These are phyloP conservation scores for Entomobrya proxima DNA, from an alignment of 2,888 invertebrate species.

Conservation along the genomic window DNA sequence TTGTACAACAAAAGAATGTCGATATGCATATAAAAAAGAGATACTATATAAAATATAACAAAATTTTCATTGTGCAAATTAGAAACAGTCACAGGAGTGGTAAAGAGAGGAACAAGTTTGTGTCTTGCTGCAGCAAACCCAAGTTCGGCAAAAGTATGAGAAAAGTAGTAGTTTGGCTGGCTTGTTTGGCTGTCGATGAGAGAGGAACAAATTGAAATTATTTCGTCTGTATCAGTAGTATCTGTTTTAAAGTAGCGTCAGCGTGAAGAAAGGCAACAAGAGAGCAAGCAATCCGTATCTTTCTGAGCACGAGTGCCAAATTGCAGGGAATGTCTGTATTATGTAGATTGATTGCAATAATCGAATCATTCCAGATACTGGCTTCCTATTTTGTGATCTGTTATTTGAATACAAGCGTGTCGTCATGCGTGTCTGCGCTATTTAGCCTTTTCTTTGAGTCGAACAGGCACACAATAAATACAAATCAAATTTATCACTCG, in stretches of 20 bases:
- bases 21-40: neutral
- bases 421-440: neutral
- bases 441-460: constrained; percentile 1
- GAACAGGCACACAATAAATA: neutral
- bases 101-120: neutral
- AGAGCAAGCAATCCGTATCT: constrained; percentile 5
- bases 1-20: too few species aligned
- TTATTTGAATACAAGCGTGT: neutral
- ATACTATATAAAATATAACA: neutral
- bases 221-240: neutral
- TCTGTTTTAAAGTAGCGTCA: constrained; percentile 11
- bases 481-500: constrained; percentile 14
- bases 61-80: constrained; percentile 51
- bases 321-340: constrained; percentile 31
- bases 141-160: neutral
- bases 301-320: constrained; percentile 35
- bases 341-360: constrained; percentile 52
- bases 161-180: neutral
- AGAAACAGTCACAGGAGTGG: constrained; percentile 10
- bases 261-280: neutral
- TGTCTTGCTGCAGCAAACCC: neutral
- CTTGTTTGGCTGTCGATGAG: neutral
- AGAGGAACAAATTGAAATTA: constrained; percentile 45
- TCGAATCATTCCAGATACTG: constrained; percentile 35
- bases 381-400: constrained; percentile 8